Percentiles rank a stretch among this genome's conserved stretches.
Evolutionary conservation across 2,113 vertebrate species (phyloP).

Genomic region (Macquaria ambigua): DNA sequence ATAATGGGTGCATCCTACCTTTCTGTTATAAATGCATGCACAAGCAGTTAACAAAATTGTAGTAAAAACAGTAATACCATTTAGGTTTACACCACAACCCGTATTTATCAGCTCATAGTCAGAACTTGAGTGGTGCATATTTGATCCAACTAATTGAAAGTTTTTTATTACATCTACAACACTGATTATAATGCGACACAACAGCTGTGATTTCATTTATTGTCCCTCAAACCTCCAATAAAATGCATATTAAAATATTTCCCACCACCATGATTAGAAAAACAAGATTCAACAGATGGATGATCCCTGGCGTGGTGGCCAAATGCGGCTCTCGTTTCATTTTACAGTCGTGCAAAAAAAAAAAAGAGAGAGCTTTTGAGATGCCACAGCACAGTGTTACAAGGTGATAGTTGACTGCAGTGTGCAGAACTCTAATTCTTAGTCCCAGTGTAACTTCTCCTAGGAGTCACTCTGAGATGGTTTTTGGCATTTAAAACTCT

Average conservation of each 20-base stretch:
- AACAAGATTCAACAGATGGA: conserved; percentile 4
- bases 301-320: conserved; percentile 5
- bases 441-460: too few relatives aligned
- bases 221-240: background rate
- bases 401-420: too few relatives aligned
- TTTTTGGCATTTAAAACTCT: too few relatives aligned
- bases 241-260: conserved; percentile 12
- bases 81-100: background rate
- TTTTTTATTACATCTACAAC: background rate
- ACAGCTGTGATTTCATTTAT: conserved; percentile 22
- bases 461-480: too few relatives aligned
- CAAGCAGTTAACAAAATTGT: background rate
- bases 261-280: conserved; percentile 1
- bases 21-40: background rate
- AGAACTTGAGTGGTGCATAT: background rate
- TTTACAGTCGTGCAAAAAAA: background rate
- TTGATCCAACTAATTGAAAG: background rate
- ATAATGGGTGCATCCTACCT: conserved; percentile 1
- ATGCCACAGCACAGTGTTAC: too few relatives aligned
- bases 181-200: background rate
- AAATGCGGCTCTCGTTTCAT: background rate
- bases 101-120: background rate
- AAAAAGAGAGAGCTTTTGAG: too few relatives aligned
- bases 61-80: background rate
- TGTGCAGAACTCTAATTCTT: too few relatives aligned